Evolutionary conservation across 2,113 vertebrate species (phyloP).

Genomic region (Tursiops truncatus): DNA sequence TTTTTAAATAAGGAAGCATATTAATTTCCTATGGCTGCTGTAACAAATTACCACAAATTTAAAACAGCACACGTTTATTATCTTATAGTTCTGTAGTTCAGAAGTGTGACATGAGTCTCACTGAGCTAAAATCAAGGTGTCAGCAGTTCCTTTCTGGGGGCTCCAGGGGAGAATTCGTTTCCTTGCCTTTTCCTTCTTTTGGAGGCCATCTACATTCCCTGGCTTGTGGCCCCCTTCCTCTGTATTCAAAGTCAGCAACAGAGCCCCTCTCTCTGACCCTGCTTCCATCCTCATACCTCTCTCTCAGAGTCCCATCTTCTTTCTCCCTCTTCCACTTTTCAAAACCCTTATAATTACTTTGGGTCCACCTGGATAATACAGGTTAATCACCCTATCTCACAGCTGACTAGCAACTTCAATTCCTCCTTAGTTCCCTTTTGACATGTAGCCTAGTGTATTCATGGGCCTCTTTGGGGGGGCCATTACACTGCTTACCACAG

Average conservation of each 20-base stretch:
- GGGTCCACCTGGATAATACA: background rate
- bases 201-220: background rate
- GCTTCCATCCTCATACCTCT: background rate
- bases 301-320: background rate
- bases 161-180: background rate
- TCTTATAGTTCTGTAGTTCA: background rate
- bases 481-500: background rate
- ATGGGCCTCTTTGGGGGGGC: background rate
- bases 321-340: background rate
- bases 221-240: background rate
- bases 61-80: background rate
- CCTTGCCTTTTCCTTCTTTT: background rate
- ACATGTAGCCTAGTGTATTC: background rate
- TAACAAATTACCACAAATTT: background rate
- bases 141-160: background rate
- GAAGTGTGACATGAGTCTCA: background rate
- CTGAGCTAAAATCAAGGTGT: background rate
- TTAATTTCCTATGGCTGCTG: background rate
- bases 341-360: background rate
- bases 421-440: background rate
- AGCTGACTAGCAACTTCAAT: background rate
- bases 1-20: background rate
- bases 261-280: background rate
- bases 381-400: background rate
- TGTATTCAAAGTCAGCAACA: background rate